Evolutionary conservation across 2,113 vertebrate species (phyloP).

Genomic region (Canis aureus): DNA sequence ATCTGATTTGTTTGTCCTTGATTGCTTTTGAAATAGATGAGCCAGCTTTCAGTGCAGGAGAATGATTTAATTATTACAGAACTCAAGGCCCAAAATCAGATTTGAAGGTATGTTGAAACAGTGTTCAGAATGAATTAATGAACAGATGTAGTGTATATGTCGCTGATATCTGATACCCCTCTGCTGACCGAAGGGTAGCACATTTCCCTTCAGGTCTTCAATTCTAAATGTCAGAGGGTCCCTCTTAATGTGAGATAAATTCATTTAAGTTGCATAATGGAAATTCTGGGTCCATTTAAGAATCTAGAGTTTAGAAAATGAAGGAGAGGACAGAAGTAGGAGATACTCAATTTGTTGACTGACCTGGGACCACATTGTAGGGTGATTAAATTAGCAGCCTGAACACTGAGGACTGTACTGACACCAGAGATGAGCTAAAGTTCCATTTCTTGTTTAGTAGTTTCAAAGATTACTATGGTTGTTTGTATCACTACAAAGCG

Average conservation of each 20-base stretch:
- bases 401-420: slow-evolving; percentile 62
- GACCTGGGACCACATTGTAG: slow-evolving; percentile 66
- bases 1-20: slow-evolving; percentile 83
- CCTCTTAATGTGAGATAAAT: slow-evolving; percentile 75
- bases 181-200: slow-evolving; percentile 63
- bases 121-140: slow-evolving; percentile 73
- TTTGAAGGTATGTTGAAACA: slow-evolving; percentile 83
- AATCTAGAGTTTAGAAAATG: slow-evolving; percentile 38
- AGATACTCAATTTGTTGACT: slow-evolving; percentile 49
- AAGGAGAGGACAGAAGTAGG: neutral
- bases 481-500: slow-evolving; percentile 17
- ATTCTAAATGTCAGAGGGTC: slow-evolving; percentile 77
- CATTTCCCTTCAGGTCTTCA: slow-evolving; percentile 63
- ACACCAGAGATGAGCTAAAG: slow-evolving; percentile 64
- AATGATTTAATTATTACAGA: slow-evolving; percentile 88
- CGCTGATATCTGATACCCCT: slow-evolving; percentile 57
- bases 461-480: neutral
- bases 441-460: neutral
- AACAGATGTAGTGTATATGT: slow-evolving; percentile 80
- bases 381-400: slow-evolving; percentile 73
- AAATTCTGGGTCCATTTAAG: neutral
- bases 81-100: slow-evolving; percentile 84
- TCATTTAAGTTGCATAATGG: slow-evolving; percentile 34
- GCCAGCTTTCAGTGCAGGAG: slow-evolving; percentile 80
- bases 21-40: slow-evolving; percentile 85